Conservation (phyloP, 2,797 vertebrate species). For the Dendrocincla fuliginosa region DNA sequence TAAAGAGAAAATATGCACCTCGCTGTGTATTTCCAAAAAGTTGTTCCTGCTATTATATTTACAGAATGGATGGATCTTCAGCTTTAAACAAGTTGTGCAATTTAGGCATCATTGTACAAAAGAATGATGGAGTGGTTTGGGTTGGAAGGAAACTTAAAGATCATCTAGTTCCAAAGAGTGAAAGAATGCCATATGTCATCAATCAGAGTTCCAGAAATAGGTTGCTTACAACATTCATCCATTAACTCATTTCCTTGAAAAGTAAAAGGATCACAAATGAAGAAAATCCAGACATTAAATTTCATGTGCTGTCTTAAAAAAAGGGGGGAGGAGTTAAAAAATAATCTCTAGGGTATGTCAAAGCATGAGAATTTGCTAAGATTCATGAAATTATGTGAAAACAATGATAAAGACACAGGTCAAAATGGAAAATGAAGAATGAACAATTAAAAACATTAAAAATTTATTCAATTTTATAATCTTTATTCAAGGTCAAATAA, state of each 20-base stretch:
- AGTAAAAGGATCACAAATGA: background rate
- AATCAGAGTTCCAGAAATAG: background rate
- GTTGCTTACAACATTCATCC: background rate
- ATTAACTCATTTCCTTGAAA: slow-evolving; percentile 1
- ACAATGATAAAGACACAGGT: background rate
- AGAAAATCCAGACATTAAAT: background rate
- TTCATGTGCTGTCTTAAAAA: background rate
- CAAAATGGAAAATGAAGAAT: background rate
- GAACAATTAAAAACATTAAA: background rate
- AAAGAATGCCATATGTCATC: background rate
- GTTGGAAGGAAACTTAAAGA: background rate
- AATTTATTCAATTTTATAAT: background rate
- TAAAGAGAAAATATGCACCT: background rate
- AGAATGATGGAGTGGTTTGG: background rate
- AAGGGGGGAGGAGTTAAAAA: background rate
- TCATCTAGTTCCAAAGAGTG: background rate
- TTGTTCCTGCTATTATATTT: background rate
- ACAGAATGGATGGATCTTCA: background rate
- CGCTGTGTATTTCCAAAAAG: background rate
- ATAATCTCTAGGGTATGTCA: background rate
- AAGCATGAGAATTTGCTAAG: background rate
- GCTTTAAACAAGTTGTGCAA: background rate
- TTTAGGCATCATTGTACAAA: background rate
- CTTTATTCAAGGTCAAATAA: slow-evolving; percentile 27
- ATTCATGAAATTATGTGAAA: background rate